Base-by-base conservation (phyloP, 2,113 vertebrate genomes). In the Hymenochirus boettgeri region DNA sequence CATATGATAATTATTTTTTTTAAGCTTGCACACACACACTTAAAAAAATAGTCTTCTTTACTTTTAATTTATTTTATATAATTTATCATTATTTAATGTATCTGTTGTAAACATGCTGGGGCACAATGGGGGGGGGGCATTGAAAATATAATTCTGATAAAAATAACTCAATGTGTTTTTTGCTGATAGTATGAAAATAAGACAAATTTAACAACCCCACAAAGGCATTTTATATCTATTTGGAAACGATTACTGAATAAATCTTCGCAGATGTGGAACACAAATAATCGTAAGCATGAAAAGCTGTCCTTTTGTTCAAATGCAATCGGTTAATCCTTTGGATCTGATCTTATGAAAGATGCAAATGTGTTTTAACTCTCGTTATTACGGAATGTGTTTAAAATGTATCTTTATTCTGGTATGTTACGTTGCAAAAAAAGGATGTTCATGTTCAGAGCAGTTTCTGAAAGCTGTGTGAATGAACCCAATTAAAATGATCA, bases 301-400 rank as follows among this genome's bases (percentile, higher is more conserved):
- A 58, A 60, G 33, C 57, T 60, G 47, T 53, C 47, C 48, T 60
- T 59, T 69, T 69, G 57, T 69, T 69, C 46, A 53, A 60, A 69
- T 60, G 47, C 50, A 60, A 60, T 69, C 65, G 29, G 31, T 60
- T 69, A 69, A 69, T 69, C 65, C 65, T 50, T 60, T 60, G 56
- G 65, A 69, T 69, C 57, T 60, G 47, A 37, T 69, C 51, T 52
- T 27, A 42, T 52, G 51, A 60, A 53, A 53, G 47, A 53, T 60
- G 65, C 50, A 69, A 69, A 69, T 67, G 47, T 60, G 47, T 60
- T 60, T 67, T 53, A 60, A 60, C 65, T 52, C 45, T 23, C 33
- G 26, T 69, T 69, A 52, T 53, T 69, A 53, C 56, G 23, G 26
- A 69, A 53, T 60, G 56, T 69, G 33, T 45, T 52, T 29, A 29